Evolutionary conservation across 1,140 invertebrate species (phyloP), one percentile per base, ranked within the genome.

Genomic region (Apis florea): DNA sequence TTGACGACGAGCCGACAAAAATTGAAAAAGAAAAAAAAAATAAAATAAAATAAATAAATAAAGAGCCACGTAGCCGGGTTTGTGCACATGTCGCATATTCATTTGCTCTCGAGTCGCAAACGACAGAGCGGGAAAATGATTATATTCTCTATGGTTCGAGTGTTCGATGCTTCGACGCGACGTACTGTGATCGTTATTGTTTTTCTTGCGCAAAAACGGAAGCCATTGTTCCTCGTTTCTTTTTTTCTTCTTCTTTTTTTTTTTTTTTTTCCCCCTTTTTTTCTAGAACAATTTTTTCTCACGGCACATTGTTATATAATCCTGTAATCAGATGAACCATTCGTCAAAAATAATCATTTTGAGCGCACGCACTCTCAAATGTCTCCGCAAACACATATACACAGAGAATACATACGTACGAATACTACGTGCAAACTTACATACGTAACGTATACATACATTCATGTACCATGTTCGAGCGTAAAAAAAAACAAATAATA

Each of bases 131-230:
- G 21, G 63, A 47, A 13, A 67, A 26, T 21, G 11, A n/a, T 77
- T n/a, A 47, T 58, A 8, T 58, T 56, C 63, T 75, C 66, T 51
- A 40, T 40, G 6, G n/a, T 63, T 74, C 58, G 70, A 74, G 59
- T 26, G 58, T 51, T 69, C 72, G 74, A 82, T 47, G 73, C 56
- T 61, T 69, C 80, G 73, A 82, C 72, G 49, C 59, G 69, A 72
- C 47, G 59, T 58, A 76, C 80, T 77, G 80, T 82, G 80, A 82
- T 82, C 80, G 80, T 77, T 82, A 80, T 56, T 81, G 47, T 66
- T 80, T 74, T 56, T 13, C 10, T 13, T 31, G 53, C 66, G 66
- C 47, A 70, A 51, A 31, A 59, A 59, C 49, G 21, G 12, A 64
- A 72, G 26, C 19, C 61, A 15, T 74, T 74, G 61, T 75, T 67